A percentile compares a stretch with the other conserved stretches of the same genome.
phyloP scores from a whole-genome alignment of 2,888 invertebrate genomes.

The Hoplodrina blanda region DNA sequence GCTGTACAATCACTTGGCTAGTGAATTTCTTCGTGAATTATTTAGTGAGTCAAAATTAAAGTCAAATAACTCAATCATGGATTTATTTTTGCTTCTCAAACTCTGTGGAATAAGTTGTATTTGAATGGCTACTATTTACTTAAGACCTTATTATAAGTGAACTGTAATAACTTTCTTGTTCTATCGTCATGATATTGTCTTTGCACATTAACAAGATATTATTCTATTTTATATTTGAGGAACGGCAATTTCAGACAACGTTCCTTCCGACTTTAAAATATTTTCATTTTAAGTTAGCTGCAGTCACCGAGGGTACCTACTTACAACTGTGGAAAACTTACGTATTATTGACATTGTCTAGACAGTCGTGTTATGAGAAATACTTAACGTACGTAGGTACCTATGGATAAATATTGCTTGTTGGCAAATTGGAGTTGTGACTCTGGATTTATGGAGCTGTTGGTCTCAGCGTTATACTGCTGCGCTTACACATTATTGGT shows the following conservation, averaged over 20 bases:
- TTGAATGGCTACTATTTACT: constrained; percentile 16
- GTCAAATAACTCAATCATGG: constrained; percentile 19
- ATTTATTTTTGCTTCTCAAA: constrained; percentile 11
- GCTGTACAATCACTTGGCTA: constrained; percentile 3
- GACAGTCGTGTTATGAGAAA: constrained; percentile 34
- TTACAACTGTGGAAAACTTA: constrained; percentile 23
- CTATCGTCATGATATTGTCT: neutral
- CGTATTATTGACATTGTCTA: constrained; percentile 53
- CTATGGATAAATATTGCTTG: constrained; percentile 26
- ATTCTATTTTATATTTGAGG: neutral
- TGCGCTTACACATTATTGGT: neutral
- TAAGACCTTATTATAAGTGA: constrained; percentile 2
- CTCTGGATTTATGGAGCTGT: constrained; percentile 32
- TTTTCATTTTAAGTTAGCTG: constrained; percentile 13
- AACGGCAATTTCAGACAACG: neutral
- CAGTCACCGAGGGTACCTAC: constrained; percentile 15
- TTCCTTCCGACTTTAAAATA: constrained; percentile 9
- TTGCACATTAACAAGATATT: neutral
- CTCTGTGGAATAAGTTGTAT: constrained; percentile 2
- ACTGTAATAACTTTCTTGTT: neutral
- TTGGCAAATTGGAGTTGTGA: constrained; percentile 31
- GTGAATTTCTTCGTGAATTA: constrained; percentile 13
- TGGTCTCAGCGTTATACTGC: neutral
- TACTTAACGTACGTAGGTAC: neutral
- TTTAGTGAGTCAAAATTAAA: constrained; percentile 25